phyloP scores from a whole-genome alignment of 2,797 vertebrate genomes.

The Pogoniulus pusillus region DNA sequence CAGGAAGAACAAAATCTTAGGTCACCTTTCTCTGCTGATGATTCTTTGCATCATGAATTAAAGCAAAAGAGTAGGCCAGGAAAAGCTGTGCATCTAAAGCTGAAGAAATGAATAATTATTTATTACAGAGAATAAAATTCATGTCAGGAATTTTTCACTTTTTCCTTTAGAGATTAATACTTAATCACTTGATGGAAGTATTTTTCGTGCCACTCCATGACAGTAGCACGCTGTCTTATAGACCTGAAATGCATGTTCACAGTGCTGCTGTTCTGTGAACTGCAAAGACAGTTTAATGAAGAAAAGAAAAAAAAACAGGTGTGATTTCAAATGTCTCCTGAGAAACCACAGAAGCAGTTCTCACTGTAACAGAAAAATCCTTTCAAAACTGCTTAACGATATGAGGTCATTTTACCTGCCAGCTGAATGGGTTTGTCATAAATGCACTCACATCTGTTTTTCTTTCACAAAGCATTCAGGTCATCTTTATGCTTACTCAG shows the following conservation, averaged over 20 bases:
- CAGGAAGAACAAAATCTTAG: conserved; percentile 25
- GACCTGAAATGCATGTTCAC: background rate
- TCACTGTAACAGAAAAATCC: background rate
- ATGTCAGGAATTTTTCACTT: conserved; percentile 22
- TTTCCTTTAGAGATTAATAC: conserved; percentile 27
- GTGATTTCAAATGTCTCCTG: background rate
- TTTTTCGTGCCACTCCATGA: background rate
- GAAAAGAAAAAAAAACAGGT: background rate
- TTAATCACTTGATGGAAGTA: background rate
- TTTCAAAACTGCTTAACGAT: conserved; percentile 56
- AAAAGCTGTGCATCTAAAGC: conserved; percentile 19
- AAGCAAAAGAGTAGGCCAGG: background rate
- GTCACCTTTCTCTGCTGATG: background rate
- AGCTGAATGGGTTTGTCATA: conserved; percentile 24
- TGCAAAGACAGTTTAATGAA: background rate
- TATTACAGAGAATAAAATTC: conserved; percentile 52
- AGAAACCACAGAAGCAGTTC: conserved; percentile 29
- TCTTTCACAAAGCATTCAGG: background rate
- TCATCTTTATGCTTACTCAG: conserved; percentile 15
- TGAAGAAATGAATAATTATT: conserved; percentile 61
- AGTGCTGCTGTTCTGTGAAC: background rate
- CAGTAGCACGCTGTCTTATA: background rate
- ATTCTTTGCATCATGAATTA: conserved; percentile 16
- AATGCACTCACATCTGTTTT: conserved; percentile 3
- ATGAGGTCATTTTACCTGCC: conserved; percentile 15